Percentiles rank a stretch among this genome's conserved stretches.
Conservation (phyloP, 1,140 invertebrate genomes). For the Drosophila orena region DNA sequence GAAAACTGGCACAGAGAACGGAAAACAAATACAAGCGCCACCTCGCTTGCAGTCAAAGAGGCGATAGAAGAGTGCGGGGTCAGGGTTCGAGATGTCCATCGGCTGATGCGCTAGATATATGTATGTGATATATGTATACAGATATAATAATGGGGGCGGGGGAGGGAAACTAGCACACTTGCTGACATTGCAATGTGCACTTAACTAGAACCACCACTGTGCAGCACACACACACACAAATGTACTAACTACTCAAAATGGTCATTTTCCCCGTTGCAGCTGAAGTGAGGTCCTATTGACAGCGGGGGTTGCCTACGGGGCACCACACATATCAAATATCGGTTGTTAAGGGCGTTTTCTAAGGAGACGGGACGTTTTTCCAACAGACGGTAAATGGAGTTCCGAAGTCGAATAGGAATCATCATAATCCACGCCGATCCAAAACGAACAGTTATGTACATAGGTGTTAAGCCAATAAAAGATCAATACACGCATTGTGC, state of each 20-base stretch:
- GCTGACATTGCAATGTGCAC: conserved; percentile 44
- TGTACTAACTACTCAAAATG: conserved; percentile 20
- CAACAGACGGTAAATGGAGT: conserved; percentile 53
- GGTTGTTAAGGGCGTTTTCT: conserved; percentile 77
- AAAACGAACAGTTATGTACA: conserved; percentile 7
- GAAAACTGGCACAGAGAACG: conserved; percentile 27
- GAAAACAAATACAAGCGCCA: conserved; percentile 44
- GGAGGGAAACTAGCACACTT: conserved; percentile 44
- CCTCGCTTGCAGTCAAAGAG: conserved; percentile 39
- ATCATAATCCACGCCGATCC: conserved; percentile 4
- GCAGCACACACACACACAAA: neutral
- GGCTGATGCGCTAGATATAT: conserved; percentile 6
- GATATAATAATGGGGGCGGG: conserved; percentile 4
- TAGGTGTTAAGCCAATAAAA: conserved; percentile 7
- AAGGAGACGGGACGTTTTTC: no score
- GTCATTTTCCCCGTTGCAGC: conserved; percentile 40
- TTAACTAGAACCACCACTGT: conserved; percentile 52
- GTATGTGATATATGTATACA: neutral
- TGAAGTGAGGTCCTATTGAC: conserved; percentile 26
- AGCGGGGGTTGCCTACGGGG: conserved; percentile 16
- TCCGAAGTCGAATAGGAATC: conserved; percentile 4
- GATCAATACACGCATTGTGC: conserved; percentile 20
- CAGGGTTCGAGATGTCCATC: conserved; percentile 37
- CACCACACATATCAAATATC: conserved; percentile 48
- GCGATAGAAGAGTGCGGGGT: conserved; percentile 4